Base-by-base conservation (phyloP, 2,888 invertebrate species). In the Lathronympha strigana region DNA sequence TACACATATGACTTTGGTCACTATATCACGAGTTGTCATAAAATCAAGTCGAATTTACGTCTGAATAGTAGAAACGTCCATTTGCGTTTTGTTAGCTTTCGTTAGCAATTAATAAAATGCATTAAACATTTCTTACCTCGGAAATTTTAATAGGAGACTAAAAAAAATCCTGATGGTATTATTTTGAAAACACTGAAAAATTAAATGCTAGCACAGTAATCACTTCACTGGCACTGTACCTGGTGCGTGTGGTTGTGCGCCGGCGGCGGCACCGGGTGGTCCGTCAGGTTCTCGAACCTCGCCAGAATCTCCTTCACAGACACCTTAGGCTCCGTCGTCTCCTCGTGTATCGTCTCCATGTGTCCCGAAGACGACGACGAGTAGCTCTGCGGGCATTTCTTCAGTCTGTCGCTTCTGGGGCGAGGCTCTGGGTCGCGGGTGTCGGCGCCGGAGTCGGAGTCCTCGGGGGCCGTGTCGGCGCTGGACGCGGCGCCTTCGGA, bases 331-430 rank as follows among this genome's bases (percentile, higher is more conserved):
- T 96, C 96, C 50, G 90, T 92, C 36, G 94, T 93, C 77, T 96
- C 96, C 83, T 96, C 96, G 66, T 95, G 93, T 70, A 96, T 96
- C 55, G 96, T 96, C 85, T 96, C 96, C 96, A 96, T 96, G 82
- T 94, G 94, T 73, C 87, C 94, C 81, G 93, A 94, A 77, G 94
- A 94, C 72, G 92, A 92, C 19, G 92, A 92, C 71, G 92, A 92
- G 84, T 82, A 92, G 79, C 89, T 92, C 72, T 92, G 91, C 9
- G 84, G 86, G 74, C 82, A 90, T 79, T 90, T 92, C 78, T 90
- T 84, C 74, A 83, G 74, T 36, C 83, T 75, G 64, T 77, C 76
- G 60, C 83, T 84, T 23, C 76, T 71, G 15, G 86, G 78, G 1
- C 79, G 75, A 0, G 86, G 86, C 53, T 90, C 90, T 70, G 90